These are phyloP conservation scores for Cebus imitator DNA, from an alignment of 2,113 vertebrate genomes.

Conservation along the genomic window DNA sequence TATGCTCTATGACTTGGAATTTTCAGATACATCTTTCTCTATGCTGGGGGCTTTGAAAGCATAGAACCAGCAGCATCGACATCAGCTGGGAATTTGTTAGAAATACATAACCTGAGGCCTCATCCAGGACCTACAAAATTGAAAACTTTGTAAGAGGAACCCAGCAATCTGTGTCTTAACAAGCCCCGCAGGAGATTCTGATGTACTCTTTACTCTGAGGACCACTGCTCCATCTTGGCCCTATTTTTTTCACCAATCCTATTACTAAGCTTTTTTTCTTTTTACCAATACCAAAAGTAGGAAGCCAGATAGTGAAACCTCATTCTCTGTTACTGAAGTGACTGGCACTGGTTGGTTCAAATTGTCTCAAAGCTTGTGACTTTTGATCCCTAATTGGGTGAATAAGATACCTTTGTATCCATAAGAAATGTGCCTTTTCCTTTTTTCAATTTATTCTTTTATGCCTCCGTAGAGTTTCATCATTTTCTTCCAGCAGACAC, in stretches of 20 bases:
- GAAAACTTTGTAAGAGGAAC: neutral
- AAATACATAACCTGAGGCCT: neutral
- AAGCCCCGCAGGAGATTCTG: neutral
- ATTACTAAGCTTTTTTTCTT: neutral
- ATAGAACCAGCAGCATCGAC: neutral
- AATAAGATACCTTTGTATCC: neutral
- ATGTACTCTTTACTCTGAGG: fast-evolving
- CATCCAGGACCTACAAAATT: neutral
- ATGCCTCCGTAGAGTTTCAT: conserved; percentile 23
- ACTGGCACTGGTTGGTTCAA: neutral
- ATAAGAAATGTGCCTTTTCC: neutral
- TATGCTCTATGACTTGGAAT: neutral
- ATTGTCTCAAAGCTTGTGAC: neutral
- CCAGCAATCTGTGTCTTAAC: neutral
- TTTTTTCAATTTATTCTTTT: conserved; percentile 8
- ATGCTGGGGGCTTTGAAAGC: neutral
- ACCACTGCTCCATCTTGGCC: neutral
- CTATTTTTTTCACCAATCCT: neutral
- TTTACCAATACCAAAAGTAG: neutral
- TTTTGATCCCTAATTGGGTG: neutral
- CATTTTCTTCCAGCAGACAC: neutral
- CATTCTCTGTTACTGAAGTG: neutral
- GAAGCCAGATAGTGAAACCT: neutral
- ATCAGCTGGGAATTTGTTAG: neutral
- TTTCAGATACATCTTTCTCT: neutral